Base-by-base conservation (phyloP, 2,113 vertebrate species). In the Eleginops maclovinus region DNA sequence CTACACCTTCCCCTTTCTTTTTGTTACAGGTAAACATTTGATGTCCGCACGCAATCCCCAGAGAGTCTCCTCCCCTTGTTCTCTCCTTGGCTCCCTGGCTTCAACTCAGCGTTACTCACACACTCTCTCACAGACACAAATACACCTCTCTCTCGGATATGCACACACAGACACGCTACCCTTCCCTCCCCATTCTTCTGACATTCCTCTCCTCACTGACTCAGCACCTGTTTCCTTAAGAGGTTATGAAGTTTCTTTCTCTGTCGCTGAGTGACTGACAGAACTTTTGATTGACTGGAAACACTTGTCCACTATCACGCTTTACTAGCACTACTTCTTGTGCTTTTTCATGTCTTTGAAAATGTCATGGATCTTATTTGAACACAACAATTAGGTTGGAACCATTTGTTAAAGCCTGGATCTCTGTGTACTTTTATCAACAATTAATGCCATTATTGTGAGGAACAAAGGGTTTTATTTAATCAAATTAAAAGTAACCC, bases 21-120 rank as follows among this genome's bases (percentile, higher is more conserved):
- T 93, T 94, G 93, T 94, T 92, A 77, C 95, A 96, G 94, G 95
- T 90, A 94, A 94, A 94, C 87, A 83, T 93, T 90, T 92, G 84
- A 93, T 88, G 90, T 91, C 93, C 85, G 75, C 87, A 86, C 82
- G 94, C 94, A 94, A 96, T 95, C 94, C 92, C 92, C 78, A 40
- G 86, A 86, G 87, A 93, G 89, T 80, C 91, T 90, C 92, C 87
- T 84, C 94, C 93, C 90, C 81, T 90, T 88, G 88, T 89, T 93
- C 87, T 84, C 82, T 88, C 72, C 78, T 84, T 43, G 67, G 50
- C 84, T 91, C 86, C 71, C 82, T 68, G 79, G 84, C 89, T 89
- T 80, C 59, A 65, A 87, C 84, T 91, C 87, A 76, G 82, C 28
- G 59, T 92, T 92, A 93, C 91, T 91, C 93, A 85, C 72, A 85